Conservation (phyloP, 2,888 invertebrate genomes). For the Ormyrus nitidulus region DNA sequence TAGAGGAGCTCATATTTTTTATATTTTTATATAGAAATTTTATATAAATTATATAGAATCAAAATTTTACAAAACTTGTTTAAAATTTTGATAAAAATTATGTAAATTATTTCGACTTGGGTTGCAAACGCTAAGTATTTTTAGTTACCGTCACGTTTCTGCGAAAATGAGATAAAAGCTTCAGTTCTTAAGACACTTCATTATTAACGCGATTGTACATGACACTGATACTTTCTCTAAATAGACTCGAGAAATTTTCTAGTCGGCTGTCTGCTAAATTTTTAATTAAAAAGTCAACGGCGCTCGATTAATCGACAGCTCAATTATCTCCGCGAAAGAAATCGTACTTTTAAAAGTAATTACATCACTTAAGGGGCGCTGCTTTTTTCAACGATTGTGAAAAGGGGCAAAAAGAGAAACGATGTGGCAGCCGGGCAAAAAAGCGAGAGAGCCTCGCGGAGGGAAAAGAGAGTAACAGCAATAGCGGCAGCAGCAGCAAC, state of each 20-base stretch:
- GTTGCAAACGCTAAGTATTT: neutral
- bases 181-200: neutral
- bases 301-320: neutral
- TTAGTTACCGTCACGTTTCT: neutral
- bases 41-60: no score
- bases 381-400: neutral
- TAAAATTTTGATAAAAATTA: no score
- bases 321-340: neutral
- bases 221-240: no score
- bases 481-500: neutral
- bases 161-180: neutral
- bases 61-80: no score
- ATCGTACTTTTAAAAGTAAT: slow-evolving; percentile 37
- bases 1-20: no score
- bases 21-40: no score
- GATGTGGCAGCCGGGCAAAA: neutral
- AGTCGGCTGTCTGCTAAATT: no score
- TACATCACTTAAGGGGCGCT: slow-evolving; percentile 17
- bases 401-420: neutral
- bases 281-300: no score
- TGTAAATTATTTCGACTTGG: no score
- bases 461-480: slow-evolving; percentile 8
- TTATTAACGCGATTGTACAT: no score
- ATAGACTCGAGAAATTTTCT: no score
- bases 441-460: neutral